Evolutionary conservation across 1,140 invertebrate species (phyloP), one percentile per base, ranked within the genome.

Genomic region (Aphis gossypii): DNA sequence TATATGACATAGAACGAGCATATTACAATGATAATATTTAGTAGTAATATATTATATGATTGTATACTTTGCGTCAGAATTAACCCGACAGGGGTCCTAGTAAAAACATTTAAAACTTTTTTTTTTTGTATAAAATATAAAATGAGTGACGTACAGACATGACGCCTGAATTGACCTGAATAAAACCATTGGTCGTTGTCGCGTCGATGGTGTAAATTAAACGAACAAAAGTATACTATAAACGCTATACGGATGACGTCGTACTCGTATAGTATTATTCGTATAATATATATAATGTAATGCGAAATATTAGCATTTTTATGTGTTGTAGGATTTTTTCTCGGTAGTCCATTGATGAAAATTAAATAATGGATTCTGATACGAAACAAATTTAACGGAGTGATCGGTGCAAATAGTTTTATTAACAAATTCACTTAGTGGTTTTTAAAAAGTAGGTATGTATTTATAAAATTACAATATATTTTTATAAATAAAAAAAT

Each of bases 11-110:
- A n/a, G 60, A n/a, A n/a, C 60, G 4, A 30, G 4, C 60, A 9
- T 60, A 54, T 68, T 76, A 35, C 30, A 76, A 76, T 76, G n/a
- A 76, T n/a, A n/a, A 76, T 76, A 76, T 76, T 76, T n/a, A 76
- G 30, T 76, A 20, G n/a, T 76, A 76, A 76, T n/a, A 76, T n/a
- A n/a, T 76, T n/a, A 41, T 51, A 51, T 20, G 48, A 11, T 51
- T 51, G 48, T 30, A 60, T 60, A 25, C 56, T 11, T 30, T 60
- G 25, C 56, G 56, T 25, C 25, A 3, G 25, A 60, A 60, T 60
- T 30, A 60, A 60, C 56, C 25, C 25, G 1, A 5, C 14, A 18
- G 30, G n/a, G 60, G 30, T 76, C 60, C 14, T n/a, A 3, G 60
- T 76, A 76, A 76, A 76, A 76, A 76, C n/a, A 76, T 76, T 76